Evolutionary conservation across 1,140 invertebrate species (phyloP).

Genomic region (Drosophila ogumai): DNA sequence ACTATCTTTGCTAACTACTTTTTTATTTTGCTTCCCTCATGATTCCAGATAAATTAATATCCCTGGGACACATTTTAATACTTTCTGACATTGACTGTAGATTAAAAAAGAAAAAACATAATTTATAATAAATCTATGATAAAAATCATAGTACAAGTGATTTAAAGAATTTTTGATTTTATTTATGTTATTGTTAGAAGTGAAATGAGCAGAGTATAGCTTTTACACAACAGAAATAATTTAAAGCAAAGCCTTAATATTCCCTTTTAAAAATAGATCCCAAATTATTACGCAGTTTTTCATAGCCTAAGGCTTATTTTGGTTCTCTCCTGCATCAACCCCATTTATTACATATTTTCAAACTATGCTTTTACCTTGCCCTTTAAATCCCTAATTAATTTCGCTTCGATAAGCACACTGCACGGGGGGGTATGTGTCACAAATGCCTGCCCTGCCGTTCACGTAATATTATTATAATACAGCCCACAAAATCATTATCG

Average conservation of each 20-base stretch:
- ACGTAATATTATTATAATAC: constrained; percentile 55
- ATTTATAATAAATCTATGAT: background rate
- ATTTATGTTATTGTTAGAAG: background rate
- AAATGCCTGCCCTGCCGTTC: constrained; percentile 15
- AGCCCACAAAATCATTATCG: constrained; percentile 53
- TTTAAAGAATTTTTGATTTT: background rate
- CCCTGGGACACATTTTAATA: background rate
- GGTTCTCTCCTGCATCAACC: background rate
- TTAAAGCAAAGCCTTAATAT: background rate
- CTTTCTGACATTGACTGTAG: background rate
- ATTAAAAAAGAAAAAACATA: background rate
- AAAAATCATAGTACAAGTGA: background rate
- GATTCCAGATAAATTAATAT: background rate
- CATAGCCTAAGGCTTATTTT: background rate
- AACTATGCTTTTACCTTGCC: constrained; percentile 51
- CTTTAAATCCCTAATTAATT: constrained; percentile 53
- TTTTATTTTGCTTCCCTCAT: background rate
- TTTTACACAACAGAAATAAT: background rate
- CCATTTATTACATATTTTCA: constrained; percentile 20
- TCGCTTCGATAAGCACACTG: constrained; percentile 38
- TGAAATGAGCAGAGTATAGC: background rate
- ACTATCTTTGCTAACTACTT: background rate
- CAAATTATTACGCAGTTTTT: background rate
- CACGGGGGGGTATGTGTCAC: constrained; percentile 8
- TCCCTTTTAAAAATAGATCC: background rate